Conservation (phyloP, 1,140 invertebrate genomes). For the Brachionus rotundiformis region DNA sequence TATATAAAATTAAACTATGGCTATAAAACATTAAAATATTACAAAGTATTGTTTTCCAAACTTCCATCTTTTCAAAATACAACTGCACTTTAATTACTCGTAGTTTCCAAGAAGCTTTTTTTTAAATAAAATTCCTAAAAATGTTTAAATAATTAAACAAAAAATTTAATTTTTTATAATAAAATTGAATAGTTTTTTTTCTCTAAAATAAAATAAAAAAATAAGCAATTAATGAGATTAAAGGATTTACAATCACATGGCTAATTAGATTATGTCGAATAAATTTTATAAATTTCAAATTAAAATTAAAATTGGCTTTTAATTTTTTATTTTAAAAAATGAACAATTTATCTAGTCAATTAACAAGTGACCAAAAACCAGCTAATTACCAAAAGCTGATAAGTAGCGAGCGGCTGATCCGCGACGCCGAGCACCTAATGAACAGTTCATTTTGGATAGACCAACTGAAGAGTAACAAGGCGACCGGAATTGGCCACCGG, state of each 20-base stretch:
- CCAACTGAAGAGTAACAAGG: constrained; percentile 22
- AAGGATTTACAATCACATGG: neutral
- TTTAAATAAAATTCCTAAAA: too few relatives aligned
- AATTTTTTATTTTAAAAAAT: neutral
- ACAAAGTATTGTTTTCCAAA: too few relatives aligned
- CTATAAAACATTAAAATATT: too few relatives aligned
- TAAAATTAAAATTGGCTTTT: neutral
- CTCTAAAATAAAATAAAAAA: too few relatives aligned
- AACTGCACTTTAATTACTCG: too few relatives aligned
- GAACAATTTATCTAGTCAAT: neutral
- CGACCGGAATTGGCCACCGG: constrained; percentile 1
- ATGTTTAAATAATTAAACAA: too few relatives aligned
- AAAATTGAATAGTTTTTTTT: too few relatives aligned
- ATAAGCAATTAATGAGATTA: too few relatives aligned
- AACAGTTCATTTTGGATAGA: constrained; percentile 36
- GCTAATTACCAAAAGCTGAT: neutral
- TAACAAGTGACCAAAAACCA: neutral
- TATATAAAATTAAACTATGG: too few relatives aligned
- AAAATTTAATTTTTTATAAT: too few relatives aligned
- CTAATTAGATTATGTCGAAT: neutral
- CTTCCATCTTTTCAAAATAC: too few relatives aligned
- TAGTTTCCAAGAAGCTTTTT: too few relatives aligned
- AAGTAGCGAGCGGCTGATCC: neutral
- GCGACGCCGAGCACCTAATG: constrained; percentile 21
- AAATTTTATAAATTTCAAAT: neutral